Percentiles rank a stretch among this genome's conserved stretches.
Conservation (phyloP, 2,113 vertebrate species). For the Syngnathus floridae region DNA sequence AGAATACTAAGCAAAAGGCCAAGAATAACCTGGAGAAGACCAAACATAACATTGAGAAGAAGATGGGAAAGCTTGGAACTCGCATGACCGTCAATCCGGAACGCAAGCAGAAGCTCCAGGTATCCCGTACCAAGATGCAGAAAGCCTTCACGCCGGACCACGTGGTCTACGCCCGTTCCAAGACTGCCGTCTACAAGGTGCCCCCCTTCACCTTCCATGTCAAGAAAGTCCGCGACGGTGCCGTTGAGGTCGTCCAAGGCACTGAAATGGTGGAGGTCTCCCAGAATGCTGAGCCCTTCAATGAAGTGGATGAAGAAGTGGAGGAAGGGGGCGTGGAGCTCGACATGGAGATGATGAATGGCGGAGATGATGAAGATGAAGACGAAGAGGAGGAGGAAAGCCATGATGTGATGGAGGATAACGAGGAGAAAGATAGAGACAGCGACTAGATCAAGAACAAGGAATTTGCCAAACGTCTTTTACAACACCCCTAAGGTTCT, state of each 20-base stretch:
- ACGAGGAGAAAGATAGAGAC: conserved; percentile 82
- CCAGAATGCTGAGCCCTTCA: conserved; percentile 45
- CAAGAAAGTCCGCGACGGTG: conserved; percentile 90
- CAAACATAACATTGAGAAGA: conserved; percentile 91
- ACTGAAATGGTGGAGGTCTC: conserved; percentile 92
- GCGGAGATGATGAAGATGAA: conserved; percentile 56
- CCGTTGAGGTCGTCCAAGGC: conserved; percentile 81
- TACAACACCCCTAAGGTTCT: not conserved
- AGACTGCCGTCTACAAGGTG: conserved; percentile 90
- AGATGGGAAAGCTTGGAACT: conserved; percentile 93
- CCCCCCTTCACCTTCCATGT: conserved; percentile 96
- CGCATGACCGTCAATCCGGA: conserved; percentile 84
- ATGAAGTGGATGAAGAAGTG: conserved; percentile 29
- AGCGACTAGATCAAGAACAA: conserved; percentile 63
- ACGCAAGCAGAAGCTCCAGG: conserved; percentile 88
- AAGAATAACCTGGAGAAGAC: conserved; percentile 80
- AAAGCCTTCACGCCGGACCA: conserved; percentile 96
- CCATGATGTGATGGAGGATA: conserved; percentile 78
- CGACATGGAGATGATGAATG: conserved; percentile 68
- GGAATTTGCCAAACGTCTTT: conserved; percentile 2
- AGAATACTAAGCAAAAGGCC: conserved; percentile 86
- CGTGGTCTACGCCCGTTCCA: conserved; percentile 85
- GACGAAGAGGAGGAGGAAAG: conserved; percentile 66
- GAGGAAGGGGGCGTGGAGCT: conserved; percentile 63
- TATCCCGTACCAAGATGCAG: conserved; percentile 85